Base-by-base conservation (phyloP, 2,797 vertebrate species). In the Psittacula echo region DNA sequence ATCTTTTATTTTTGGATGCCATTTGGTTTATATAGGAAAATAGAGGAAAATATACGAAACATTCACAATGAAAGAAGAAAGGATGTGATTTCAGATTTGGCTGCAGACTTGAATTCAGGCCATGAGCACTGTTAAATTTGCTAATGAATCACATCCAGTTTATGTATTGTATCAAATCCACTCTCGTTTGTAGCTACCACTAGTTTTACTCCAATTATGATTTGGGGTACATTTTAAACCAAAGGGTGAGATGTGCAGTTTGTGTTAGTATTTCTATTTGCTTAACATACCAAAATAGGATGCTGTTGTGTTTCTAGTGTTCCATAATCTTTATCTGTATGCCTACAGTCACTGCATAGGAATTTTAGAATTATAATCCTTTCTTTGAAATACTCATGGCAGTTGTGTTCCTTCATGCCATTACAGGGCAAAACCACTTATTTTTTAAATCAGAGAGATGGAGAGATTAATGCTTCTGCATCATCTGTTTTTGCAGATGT, bases 401-500 rank as follows among this genome's bases (percentile, higher is more conserved):
- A 80, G 65, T 85, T 77, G 64, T 82, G 39, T 58, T 89, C 64
- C 61, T 93, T 90, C 56, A 19, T 88, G 61, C 9, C 39, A 76
- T 73, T 75, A 80, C 12, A 74, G 56, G 48, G 41, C 5, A 90
- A 92, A 94, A 8, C 6, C 60, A 41, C 34, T 88, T 80, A 58
- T 88, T 81, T 79, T 87, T 87, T 39, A 30, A 66, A 75, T 87
- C 71, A 80, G 83, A 79, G 29, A 78, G 67, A 95, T 77, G 32
- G 54, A 90, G 83, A 91, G 77, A 93, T 94, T 93, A 91, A 94
- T 88, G 39, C 12, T 71, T 90, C 34, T 81, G n/a, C 44, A 73
- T 95, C 86, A 87, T 95, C 81, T 93, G 75, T 29, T 89, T 93
- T 93, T 95, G 85, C 87, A 95, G 87, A 92, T 93, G 80, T 72